phyloP scores from a whole-genome alignment of 2,113 vertebrate genomes.

The Canis aureus region DNA sequence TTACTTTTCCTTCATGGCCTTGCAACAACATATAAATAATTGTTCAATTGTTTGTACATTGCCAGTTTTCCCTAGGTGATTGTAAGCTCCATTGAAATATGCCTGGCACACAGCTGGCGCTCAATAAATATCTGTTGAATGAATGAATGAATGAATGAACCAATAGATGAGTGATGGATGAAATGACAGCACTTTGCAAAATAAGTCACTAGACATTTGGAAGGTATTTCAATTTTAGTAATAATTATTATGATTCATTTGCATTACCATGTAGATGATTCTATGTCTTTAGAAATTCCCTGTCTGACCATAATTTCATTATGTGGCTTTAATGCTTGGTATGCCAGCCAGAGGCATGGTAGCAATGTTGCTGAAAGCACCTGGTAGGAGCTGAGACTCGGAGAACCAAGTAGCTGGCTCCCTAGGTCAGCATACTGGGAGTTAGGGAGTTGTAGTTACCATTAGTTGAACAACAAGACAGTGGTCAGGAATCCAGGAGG shows the following conservation, averaged over 20 bases:
- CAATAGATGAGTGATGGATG: neutral
- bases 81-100: conserved; percentile 62
- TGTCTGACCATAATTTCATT: conserved; percentile 51
- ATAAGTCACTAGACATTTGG: conserved; percentile 35
- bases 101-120: conserved; percentile 25
- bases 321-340: neutral
- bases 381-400: conserved; percentile 40
- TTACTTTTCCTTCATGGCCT: conserved; percentile 38
- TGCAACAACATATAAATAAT: neutral
- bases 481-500: conserved; percentile 45
- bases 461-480: conserved; percentile 47
- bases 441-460: conserved; percentile 62
- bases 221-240: conserved; percentile 28
- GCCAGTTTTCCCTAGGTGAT: neutral
- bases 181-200: conserved; percentile 21
- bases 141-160: conserved; percentile 34
- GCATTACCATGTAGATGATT: conserved; percentile 34
- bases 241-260: conserved; percentile 35
- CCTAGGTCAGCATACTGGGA: conserved; percentile 43
- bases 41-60: neutral
- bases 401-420: conserved; percentile 57
- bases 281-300: neutral
- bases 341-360: neutral
- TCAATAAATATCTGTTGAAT: conserved; percentile 71
- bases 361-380: neutral